phyloP scores from a whole-genome alignment of 2,113 vertebrate species.

The Irena cyanogastra region DNA sequence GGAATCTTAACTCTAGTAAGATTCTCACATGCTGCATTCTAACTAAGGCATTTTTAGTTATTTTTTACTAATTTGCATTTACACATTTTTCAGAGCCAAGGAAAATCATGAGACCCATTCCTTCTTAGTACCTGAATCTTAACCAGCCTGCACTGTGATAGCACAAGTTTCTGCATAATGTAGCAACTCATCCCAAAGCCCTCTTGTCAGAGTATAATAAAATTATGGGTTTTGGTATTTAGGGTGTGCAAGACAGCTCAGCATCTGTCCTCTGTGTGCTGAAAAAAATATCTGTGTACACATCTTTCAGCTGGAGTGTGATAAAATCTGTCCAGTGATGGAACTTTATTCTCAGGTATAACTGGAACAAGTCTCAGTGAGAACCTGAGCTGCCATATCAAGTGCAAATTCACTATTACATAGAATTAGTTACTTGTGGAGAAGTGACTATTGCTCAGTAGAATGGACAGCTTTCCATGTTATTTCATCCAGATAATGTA shows the following conservation, averaged over 20 bases:
- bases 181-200: not conserved
- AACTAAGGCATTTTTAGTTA: not conserved
- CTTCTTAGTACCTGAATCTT: not conserved
- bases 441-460: not conserved
- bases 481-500: not conserved
- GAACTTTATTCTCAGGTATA: not conserved
- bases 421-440: not conserved
- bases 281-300: not conserved
- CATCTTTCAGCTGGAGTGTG: not conserved
- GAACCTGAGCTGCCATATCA: not conserved
- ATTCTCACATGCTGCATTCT: not conserved
- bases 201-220: not conserved
- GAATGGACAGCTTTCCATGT: not conserved
- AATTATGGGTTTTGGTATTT: not conserved
- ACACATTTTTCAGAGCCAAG: not conserved
- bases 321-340: not conserved
- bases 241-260: not conserved
- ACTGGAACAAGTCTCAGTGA: not conserved
- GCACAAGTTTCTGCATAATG: not conserved
- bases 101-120: not conserved
- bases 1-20: not conserved
- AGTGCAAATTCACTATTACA: not conserved
- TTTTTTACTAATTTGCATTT: not conserved
- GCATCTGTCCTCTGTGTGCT: not conserved
- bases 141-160: not conserved